Base-by-base conservation (phyloP, 2,797 vertebrate species). In the Leucoraja ocellata region DNA sequence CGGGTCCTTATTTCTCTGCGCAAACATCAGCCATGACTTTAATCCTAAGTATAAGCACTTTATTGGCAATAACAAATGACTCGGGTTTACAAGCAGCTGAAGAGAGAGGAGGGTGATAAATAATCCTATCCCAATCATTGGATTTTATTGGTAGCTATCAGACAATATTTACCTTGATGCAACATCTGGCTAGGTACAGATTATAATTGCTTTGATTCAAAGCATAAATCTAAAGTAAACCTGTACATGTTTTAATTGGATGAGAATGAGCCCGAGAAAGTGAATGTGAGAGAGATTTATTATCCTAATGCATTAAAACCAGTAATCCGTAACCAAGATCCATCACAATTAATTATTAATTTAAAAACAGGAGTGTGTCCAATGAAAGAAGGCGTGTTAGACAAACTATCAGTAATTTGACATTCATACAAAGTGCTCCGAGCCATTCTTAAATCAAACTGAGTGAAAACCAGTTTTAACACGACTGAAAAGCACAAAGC, bases 261-360 rank as follows among this genome's bases (percentile, higher is more conserved):
- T 23, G 36, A 73, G 88, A 91, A 46, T 73, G 36, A 91, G 36
- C 10, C 32, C 21, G 25, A 54, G 71, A 91, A 46, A 28, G 63
- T 16, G 61, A 65, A 88, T 65, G 58, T 13, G 58, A 63, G 36
- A 91, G 36, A 74, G 36, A 71, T 74, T 91, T 74, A 91, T 91
- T 16, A 46, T 4, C 74, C 25, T 54, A 21, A 28, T 91, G 90
- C 90, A 74, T 91, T 74, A 74, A 91, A 91, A 74, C 68, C 23
- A 28, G 71, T 39, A 74, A 91, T 46, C 23, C 54, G 36, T 91
- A 54, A 91, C 71, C 25, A 5, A 73, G 74, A 74, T 91, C 90
- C 68, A 91, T 91, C 90, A 54, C 71, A 73, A 28, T 91, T 91
- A 91, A 91, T 91, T 91, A 74, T 91, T 91, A 54, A 91, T 91